Base-by-base conservation (phyloP, 2,888 invertebrate species). In the Caenorhabditis drosophilae region DNA sequence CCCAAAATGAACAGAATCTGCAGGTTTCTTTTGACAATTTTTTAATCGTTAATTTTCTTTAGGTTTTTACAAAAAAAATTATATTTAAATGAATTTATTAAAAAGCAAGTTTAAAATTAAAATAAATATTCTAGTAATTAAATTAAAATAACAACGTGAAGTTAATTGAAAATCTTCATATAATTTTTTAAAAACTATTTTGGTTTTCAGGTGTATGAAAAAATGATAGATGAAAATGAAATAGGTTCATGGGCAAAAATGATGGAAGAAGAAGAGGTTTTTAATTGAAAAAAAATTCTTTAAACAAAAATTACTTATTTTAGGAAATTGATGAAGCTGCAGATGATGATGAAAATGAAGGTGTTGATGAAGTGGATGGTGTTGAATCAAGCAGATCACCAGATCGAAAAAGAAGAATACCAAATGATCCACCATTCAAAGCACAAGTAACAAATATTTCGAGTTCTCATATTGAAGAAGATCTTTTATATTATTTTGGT, bases 251-350 rank as follows among this genome's bases (percentile, higher is more conserved):
- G 64, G 64, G 64, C 64, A 0, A 54, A 58, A 41, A 7, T 64
- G 22, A 64, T 64, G 64, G 64, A 58, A 15, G 58, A 64, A 34
- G 63, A 63, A 40, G 58, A 57, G 27, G 62, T n/a, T n/a, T n/a
- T n/a, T n/a, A n/a, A n/a, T n/a, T n/a, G n/a, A n/a, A n/a, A n/a
- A n/a, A n/a, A n/a, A n/a, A n/a, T n/a, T n/a, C n/a, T n/a, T n/a
- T n/a, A n/a, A n/a, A n/a, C n/a, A n/a, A n/a, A n/a, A n/a, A n/a
- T n/a, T n/a, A n/a, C n/a, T n/a, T 12, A 31, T 31, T 31, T 6
- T 31, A 31, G 31, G 31, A 31, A 31, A 12, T 12, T 12, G 31
- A 31, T n/a, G n/a, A 49, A 22, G 35, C n/a, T 25, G 38, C 26
- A 38, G 23, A 12, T 3, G 18, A 6, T 18, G 47, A 25, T 6